These are phyloP conservation scores for Tetheella fluctuosa DNA, from an alignment of 2,888 invertebrate species.

Conservation along the genomic window DNA sequence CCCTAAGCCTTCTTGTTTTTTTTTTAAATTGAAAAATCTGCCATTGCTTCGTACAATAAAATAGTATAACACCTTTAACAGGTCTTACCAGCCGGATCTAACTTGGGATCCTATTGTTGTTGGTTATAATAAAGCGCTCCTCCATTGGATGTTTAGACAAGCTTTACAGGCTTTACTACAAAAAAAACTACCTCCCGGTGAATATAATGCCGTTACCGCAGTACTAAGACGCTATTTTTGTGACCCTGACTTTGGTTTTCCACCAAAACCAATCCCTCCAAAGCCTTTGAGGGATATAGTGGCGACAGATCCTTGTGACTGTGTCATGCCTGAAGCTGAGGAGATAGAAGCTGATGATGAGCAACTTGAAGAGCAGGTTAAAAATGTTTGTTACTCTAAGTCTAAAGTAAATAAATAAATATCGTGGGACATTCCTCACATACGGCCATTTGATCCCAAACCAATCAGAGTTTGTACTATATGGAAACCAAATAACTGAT, in stretches of 20 bases:
- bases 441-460: too few relatives aligned
- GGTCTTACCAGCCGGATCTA: conserved; percentile 72
- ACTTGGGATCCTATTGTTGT: conserved; percentile 59
- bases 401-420: not conserved
- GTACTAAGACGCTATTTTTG: conserved; percentile 60
- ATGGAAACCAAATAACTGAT: too few relatives aligned
- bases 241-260: conserved; percentile 73
- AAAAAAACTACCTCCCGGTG: conserved; percentile 46
- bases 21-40: too few relatives aligned
- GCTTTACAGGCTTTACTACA: conserved; percentile 60
- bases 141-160: conserved; percentile 77
- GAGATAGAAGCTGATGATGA: conserved; percentile 49
- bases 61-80: conserved; percentile 29
- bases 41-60: not conserved
- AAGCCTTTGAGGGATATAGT: conserved; percentile 50
- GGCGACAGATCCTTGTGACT: conserved; percentile 64
- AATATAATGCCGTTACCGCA: conserved; percentile 46
- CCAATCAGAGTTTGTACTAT: too few relatives aligned
- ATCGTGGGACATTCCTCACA: too few relatives aligned
- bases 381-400: not conserved
- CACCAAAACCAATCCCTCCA: conserved; percentile 49
- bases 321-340: conserved; percentile 57
- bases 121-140: conserved; percentile 53
- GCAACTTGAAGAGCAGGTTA: conserved; percentile 47
- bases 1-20: too few relatives aligned